A percentile compares a stretch with the other conserved stretches of the same genome.
Conservation (phyloP, 2,113 vertebrate species). For the Pandion haliaetus region DNA sequence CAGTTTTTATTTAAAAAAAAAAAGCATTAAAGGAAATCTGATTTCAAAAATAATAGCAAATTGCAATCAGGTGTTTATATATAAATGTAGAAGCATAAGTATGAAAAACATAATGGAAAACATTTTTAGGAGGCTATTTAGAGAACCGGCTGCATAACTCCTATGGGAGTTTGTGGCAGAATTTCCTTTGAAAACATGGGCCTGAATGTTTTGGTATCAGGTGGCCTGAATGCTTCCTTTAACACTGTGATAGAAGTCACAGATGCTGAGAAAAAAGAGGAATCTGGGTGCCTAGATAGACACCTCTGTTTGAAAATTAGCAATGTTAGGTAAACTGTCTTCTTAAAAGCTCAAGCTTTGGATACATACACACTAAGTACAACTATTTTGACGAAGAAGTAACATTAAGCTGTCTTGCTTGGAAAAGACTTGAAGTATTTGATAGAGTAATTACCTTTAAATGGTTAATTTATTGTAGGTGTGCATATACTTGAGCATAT, state of each 20-base stretch:
- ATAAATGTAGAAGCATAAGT: not conserved
- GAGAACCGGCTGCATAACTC: fast-evolving
- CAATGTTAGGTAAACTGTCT: not conserved
- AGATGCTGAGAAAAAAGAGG: not conserved
- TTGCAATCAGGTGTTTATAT: not conserved
- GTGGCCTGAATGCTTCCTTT: not conserved
- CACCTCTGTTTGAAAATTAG: not conserved
- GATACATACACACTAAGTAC: not conserved
- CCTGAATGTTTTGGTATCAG: not conserved
- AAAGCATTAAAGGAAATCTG: not conserved
- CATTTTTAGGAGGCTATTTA: not conserved
- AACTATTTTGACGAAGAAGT: not conserved
- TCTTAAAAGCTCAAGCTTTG: not conserved
- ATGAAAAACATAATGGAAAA: not conserved
- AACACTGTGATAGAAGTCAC: not conserved
- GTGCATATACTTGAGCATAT: not conserved
- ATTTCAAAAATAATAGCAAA: not conserved
- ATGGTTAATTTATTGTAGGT: not conserved
- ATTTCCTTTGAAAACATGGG: not conserved
- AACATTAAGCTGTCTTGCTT: not conserved
- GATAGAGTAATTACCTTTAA: not conserved
- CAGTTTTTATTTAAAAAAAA: not conserved
- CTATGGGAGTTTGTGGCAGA: not conserved
- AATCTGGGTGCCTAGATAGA: not conserved
- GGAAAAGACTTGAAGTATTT: not conserved